Base-by-base conservation (phyloP, 2,888 invertebrate species). In the Reticulitermes lucifugus region DNA sequence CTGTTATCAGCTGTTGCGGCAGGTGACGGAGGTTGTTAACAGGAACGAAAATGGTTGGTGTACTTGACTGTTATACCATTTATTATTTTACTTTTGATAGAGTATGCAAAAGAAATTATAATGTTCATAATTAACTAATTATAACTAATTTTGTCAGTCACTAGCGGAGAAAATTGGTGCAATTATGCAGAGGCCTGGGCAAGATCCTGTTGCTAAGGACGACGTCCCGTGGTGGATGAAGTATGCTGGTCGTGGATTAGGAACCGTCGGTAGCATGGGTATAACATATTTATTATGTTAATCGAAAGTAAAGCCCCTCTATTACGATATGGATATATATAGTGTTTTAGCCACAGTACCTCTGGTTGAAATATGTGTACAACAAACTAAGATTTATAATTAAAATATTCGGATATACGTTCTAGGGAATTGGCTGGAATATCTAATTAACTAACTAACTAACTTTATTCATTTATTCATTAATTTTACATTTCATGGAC, bases 211-310 rank as follows among this genome's bases (percentile, higher is more conserved):
- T 88, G 94, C 94, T 88, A 95, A 95, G 92, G 96, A 96, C 91
- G 96, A 96, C 91, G 94, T 95, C 88, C 96, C 97, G 88, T 97
- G 96, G 96, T 97, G 96, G 94, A 93, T 97, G 93, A 96, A 96
- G 92, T 96, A 96, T 92, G 96, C 94, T 90, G 96, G 95, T 88
- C 94, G 97, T 89, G 94, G 95, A 88, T 92, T 97, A 89, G 98
- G 97, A 87, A 96, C 96, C 88, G 94, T 96, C 90, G 97, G 96
- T 90, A 95, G 96, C 90, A 93, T 95, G 91, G 93, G 97, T 97
- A 93, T 93, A 95, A 94, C 89, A 89, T 85, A 82, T 70, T 65
- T n/a, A 65, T 65, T 25, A 65, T 65, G 55, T 55, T 12, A 18
- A 55, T 18, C 0, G 10, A 41, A 84, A 46, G 65, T 21, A 60